Evolutionary conservation across 1,140 invertebrate species (phyloP).

Genomic region (Scaptomyza hsui): DNA sequence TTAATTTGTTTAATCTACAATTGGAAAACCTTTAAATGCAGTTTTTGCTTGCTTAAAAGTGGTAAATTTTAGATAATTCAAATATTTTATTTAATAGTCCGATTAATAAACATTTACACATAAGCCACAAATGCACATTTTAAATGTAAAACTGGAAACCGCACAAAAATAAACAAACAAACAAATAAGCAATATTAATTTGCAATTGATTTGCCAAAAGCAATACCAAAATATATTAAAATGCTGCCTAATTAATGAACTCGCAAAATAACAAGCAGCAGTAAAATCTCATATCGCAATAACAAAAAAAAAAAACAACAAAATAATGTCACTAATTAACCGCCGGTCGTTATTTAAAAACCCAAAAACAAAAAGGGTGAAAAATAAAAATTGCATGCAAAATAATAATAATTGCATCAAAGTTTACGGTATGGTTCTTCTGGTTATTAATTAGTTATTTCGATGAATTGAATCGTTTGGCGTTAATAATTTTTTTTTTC

Average conservation of each 20-base stretch:
- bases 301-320: background rate
- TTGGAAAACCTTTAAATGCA: too few species aligned
- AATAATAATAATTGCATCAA: slow-evolving; percentile 24
- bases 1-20: too few species aligned
- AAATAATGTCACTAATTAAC: slow-evolving; percentile 35
- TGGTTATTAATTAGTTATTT: slow-evolving; percentile 36
- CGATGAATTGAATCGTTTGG: slow-evolving; percentile 2
- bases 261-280: background rate
- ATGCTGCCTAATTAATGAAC: slow-evolving; percentile 3
- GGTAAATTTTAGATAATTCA: too few species aligned
- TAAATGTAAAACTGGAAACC: background rate
- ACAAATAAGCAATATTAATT: background rate
- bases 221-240: background rate
- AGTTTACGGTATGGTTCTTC: slow-evolving; percentile 27
- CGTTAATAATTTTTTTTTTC: slow-evolving; percentile 1
- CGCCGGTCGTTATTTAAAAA: slow-evolving; percentile 7
- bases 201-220: slow-evolving; percentile 27
- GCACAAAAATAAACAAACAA: background rate
- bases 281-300: background rate
- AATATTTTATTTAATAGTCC: background rate
- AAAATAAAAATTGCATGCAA: background rate
- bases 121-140: background rate
- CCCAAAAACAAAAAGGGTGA: slow-evolving; percentile 3
- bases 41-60: too few species aligned
- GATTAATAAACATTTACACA: background rate